Evolutionary conservation across 2,113 vertebrate genomes (phyloP).

Genomic region (Brachypodius melanocephalos): DNA sequence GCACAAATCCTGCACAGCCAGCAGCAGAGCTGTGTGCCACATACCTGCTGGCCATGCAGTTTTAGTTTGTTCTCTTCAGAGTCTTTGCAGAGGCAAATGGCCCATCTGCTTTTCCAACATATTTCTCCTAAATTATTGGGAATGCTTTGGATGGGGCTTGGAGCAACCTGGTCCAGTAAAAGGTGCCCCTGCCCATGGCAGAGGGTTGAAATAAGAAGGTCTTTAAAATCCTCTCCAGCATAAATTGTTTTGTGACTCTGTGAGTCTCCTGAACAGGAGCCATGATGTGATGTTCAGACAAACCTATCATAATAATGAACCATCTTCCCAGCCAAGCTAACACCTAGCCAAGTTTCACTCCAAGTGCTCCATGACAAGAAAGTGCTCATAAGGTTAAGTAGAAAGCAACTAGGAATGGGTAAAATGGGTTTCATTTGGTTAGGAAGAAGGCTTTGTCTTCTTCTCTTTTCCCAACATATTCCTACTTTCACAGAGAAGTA

Average conservation of each 20-base stretch:
- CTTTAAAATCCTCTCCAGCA: not conserved
- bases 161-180: not conserved
- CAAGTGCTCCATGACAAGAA: not conserved
- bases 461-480: not conserved
- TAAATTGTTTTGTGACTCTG: not conserved
- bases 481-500: not conserved
- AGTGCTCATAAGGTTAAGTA: not conserved
- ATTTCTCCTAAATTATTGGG: not conserved
- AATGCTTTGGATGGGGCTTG: not conserved
- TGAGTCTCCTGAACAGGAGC: not conserved
- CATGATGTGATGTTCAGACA: not conserved
- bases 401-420: not conserved
- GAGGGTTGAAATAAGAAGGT: not conserved
- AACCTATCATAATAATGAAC: not conserved
- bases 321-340: not conserved
- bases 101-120: not conserved
- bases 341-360: accelerated
- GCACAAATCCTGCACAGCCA: not conserved
- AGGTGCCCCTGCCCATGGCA: not conserved
- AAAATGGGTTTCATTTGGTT: not conserved
- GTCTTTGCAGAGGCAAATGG: not conserved
- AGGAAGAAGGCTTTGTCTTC: not conserved
- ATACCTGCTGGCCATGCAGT: not conserved
- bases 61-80: not conserved
- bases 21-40: not conserved